Evolutionary conservation across 2,888 invertebrate species (phyloP).

Genomic region (Thereva unica): DNA sequence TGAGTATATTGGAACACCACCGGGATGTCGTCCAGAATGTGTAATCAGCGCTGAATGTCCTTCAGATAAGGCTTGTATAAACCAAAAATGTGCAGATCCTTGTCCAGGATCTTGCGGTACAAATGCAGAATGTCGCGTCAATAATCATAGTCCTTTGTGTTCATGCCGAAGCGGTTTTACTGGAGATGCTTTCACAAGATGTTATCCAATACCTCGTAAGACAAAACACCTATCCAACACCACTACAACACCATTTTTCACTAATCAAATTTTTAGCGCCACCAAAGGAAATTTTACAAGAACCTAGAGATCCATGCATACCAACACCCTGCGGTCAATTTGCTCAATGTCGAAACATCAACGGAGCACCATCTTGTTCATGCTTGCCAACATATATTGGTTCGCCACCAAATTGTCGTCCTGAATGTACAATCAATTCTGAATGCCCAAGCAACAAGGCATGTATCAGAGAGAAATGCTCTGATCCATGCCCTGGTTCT

Average conservation of each 20-base stretch:
- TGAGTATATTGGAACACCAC: slow-evolving; percentile 71
- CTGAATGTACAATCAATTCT: slow-evolving; percentile 73
- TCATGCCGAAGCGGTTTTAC: slow-evolving; percentile 68
- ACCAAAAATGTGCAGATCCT: slow-evolving; percentile 71
- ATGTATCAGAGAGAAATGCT: slow-evolving; percentile 76
- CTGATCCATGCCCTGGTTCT: slow-evolving; percentile 78
- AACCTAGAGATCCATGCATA: slow-evolving; percentile 61
- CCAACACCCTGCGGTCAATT: slow-evolving; percentile 68
- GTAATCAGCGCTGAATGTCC: slow-evolving; percentile 68
- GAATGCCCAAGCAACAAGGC: slow-evolving; percentile 75
- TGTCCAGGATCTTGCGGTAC: slow-evolving; percentile 72
- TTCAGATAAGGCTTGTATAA: slow-evolving; percentile 67
- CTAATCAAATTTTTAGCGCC: slow-evolving; percentile 46
- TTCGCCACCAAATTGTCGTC: slow-evolving; percentile 74
- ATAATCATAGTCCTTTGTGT: slow-evolving; percentile 72
- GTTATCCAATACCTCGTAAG: slow-evolving; percentile 60
- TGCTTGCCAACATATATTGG: slow-evolving; percentile 71
- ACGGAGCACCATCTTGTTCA: slow-evolving; percentile 67
- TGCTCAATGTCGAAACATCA: slow-evolving; percentile 65
- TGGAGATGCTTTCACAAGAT: slow-evolving; percentile 72
- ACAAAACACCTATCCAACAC: background rate
- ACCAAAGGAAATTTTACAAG: slow-evolving; percentile 51
- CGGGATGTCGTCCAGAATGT: slow-evolving; percentile 74
- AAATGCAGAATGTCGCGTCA: slow-evolving; percentile 69
- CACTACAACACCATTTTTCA: no score